phyloP scores from a whole-genome alignment of 1,140 invertebrate genomes.

The Camponotus floridanus region DNA sequence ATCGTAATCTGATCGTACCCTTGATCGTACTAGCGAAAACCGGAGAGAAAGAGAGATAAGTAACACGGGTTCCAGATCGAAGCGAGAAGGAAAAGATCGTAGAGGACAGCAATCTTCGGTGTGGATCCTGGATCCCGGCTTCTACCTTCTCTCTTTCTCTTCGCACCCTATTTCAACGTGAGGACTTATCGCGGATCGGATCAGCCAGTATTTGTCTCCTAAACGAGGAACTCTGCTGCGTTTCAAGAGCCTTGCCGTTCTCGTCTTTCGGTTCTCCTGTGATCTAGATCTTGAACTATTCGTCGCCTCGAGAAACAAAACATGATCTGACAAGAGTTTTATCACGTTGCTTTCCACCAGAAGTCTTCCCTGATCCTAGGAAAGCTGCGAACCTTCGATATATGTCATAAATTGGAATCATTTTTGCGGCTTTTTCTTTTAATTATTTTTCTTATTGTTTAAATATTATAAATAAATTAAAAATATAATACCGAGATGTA shows the following conservation, averaged over 20 bases:
- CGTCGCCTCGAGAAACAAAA: slow-evolving; percentile 39
- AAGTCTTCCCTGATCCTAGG: background rate
- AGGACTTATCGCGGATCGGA: slow-evolving; percentile 67
- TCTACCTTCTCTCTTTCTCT: slow-evolving; percentile 42
- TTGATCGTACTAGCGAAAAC: slow-evolving; percentile 22
- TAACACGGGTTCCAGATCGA: background rate
- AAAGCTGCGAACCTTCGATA: slow-evolving; percentile 33
- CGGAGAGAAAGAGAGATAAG: slow-evolving; percentile 3
- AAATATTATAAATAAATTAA: background rate
- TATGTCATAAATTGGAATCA: background rate
- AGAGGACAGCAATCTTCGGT: slow-evolving; percentile 60
- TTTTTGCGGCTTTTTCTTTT: background rate
- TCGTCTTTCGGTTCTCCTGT: slow-evolving; percentile 27
- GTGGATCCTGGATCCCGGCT: background rate
- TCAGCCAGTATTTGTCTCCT: slow-evolving; percentile 69
- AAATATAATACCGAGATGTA: background rate
- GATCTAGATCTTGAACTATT: slow-evolving; percentile 65
- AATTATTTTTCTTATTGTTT: background rate
- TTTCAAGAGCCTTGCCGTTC: slow-evolving; percentile 48
- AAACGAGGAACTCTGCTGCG: slow-evolving; percentile 57
- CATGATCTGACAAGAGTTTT: background rate
- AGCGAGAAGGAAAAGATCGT: slow-evolving; percentile 11
- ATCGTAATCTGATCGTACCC: slow-evolving; percentile 68
- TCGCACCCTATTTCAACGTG: slow-evolving; percentile 78
- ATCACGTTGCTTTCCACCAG: slow-evolving; percentile 21